Evolutionary conservation across 2,113 vertebrate genomes (phyloP).

Genomic region (Osmerus mordax): DNA sequence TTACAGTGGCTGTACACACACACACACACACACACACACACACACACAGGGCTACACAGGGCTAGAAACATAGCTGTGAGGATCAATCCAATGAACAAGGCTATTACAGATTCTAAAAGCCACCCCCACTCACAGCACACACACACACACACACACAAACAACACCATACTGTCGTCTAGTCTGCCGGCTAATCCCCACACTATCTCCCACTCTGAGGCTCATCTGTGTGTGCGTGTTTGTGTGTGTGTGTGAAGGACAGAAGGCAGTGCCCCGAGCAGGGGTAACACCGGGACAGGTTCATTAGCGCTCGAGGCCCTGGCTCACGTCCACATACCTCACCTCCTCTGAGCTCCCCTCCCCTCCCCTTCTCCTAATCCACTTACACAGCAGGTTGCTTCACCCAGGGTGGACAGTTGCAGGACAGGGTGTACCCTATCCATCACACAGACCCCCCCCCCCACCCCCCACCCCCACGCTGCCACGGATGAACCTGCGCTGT

Average conservation of each 20-base stretch:
- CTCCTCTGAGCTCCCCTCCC: slow-evolving; percentile 46
- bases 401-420: slow-evolving; percentile 12
- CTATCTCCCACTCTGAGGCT: neutral
- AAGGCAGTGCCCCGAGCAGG: neutral
- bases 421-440: neutral
- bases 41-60: neutral
- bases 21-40: slow-evolving; percentile 1
- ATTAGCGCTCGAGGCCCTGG: slow-evolving; percentile 43
- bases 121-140: too few species aligned
- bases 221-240: neutral
- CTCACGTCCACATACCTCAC: slow-evolving; percentile 47
- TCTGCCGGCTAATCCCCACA: too few species aligned
- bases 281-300: slow-evolving; percentile 41
- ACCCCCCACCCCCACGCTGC: too few species aligned
- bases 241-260: slow-evolving; percentile 14
- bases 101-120: too few species aligned
- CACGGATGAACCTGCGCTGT: too few species aligned
- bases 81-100: too few species aligned
- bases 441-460: neutral
- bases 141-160: too few species aligned
- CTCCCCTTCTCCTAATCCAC: slow-evolving; percentile 37
- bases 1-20: neutral
- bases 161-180: too few species aligned
- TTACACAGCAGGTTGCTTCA: slow-evolving; percentile 37
- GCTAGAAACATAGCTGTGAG: neutral